Conservation (phyloP, 2,888 invertebrate species). For the Tenthredo amoena region DNA sequence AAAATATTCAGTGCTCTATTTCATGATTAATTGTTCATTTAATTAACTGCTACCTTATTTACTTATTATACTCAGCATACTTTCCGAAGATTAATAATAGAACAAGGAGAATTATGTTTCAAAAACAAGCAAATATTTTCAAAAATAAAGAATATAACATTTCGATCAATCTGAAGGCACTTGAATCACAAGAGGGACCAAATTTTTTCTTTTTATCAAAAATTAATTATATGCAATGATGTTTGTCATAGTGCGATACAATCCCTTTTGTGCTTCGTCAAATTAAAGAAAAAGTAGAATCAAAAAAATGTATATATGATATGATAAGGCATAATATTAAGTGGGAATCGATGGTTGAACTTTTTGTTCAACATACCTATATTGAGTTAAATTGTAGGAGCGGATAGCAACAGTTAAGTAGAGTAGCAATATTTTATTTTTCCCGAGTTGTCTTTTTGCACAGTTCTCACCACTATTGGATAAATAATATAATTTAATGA, state of each 20-base stretch:
- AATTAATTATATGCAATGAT: slow-evolving; percentile 45
- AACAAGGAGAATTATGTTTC: background rate
- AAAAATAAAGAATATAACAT: slow-evolving; percentile 43
- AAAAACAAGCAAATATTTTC: slow-evolving; percentile 31
- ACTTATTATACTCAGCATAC: slow-evolving; percentile 3
- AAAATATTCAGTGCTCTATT: slow-evolving; percentile 26
- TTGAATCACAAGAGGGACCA: slow-evolving; percentile 63
- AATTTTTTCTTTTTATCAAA: slow-evolving; percentile 39
- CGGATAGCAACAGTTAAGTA: background rate
- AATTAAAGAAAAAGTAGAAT: slow-evolving; percentile 69
- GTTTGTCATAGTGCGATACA: slow-evolving; percentile 11
- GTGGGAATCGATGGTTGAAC: background rate
- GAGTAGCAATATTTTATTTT: background rate
- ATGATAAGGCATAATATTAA: background rate
- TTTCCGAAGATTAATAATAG: background rate
- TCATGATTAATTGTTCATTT: slow-evolving; percentile 15
- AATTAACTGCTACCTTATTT: slow-evolving; percentile 1
- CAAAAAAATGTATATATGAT: slow-evolving; percentile 3
- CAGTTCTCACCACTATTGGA: background rate
- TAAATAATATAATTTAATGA: background rate
- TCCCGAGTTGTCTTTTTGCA: background rate
- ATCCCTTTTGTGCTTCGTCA: slow-evolving; percentile 61
- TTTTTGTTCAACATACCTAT: background rate
- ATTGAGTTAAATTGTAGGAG: background rate
- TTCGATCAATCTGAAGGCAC: slow-evolving; percentile 60